These are phyloP conservation scores for Cryptoleucopteryx plumbea DNA, from an alignment of 2,113 vertebrate genomes.

Conservation along the genomic window DNA sequence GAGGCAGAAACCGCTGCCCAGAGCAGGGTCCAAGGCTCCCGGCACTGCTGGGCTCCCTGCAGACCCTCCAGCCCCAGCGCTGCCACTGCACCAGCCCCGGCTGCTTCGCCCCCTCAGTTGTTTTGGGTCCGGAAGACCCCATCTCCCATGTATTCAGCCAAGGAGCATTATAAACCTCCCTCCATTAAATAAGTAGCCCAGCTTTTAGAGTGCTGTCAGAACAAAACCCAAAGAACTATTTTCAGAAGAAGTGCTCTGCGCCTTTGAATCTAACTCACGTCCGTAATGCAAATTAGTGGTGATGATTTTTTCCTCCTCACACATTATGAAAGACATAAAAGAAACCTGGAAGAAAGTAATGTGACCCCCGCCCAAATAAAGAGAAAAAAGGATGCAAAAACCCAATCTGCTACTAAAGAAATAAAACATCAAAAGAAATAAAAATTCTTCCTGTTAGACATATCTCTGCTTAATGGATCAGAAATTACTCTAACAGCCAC, in stretches of 20 bases:
- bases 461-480: neutral
- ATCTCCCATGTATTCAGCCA: fast-evolving
- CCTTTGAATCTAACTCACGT: neutral
- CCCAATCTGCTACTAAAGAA: neutral
- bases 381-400: neutral
- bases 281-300: neutral
- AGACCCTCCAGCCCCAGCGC: neutral
- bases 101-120: fast-evolving
- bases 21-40: neutral
- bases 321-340: neutral
- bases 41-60: neutral
- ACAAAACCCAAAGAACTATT: neutral
- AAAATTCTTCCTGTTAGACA: neutral
- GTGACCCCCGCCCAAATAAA: neutral
- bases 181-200: neutral
- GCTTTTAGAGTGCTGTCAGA: neutral
- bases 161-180: neutral
- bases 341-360: neutral
- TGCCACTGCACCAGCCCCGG: neutral
- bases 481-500: neutral
- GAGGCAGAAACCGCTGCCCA: neutral
- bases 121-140: neutral
- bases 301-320: neutral
- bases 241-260: neutral
- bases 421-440: slow-evolving; percentile 27